These are phyloP conservation scores for Lepidurus packardi DNA, from an alignment of 1,140 invertebrate genomes.

Conservation along the genomic window DNA sequence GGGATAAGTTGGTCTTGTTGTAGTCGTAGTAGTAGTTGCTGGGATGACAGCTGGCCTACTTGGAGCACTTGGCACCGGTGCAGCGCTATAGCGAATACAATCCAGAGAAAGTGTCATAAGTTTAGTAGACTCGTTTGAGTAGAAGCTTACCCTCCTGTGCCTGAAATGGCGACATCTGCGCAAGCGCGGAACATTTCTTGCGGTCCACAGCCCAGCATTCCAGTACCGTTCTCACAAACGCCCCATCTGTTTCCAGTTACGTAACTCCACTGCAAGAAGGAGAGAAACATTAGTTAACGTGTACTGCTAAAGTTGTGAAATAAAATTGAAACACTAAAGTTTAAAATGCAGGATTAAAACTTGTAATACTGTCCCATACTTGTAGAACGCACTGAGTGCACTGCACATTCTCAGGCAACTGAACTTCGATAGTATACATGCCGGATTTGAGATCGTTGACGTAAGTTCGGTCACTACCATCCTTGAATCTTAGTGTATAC, in stretches of 20 bases:
- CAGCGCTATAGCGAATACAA: background rate
- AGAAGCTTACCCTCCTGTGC: background rate
- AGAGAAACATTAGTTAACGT: background rate
- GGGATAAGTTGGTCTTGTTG: background rate
- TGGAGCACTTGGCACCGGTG: background rate
- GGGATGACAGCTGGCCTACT: background rate
- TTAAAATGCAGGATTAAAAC: background rate
- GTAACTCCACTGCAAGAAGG: constrained; percentile 37
- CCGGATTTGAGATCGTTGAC: constrained; percentile 27
- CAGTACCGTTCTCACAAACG: constrained; percentile 41
- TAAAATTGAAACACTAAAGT: background rate
- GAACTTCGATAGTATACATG: constrained; percentile 31
- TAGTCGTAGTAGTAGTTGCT: background rate
- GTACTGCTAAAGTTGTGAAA: background rate
- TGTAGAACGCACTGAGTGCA: constrained; percentile 40
- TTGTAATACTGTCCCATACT: constrained; percentile 1
- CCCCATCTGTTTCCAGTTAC: constrained; percentile 45
- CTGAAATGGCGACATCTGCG: constrained; percentile 39
- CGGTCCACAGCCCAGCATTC: constrained; percentile 44
- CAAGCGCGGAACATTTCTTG: constrained; percentile 45
- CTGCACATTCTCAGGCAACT: constrained; percentile 37
- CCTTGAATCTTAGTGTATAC: background rate
- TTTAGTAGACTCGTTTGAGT: background rate
- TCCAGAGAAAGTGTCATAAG: background rate
- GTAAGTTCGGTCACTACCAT: constrained; percentile 15